These are phyloP conservation scores for Gallirallus australis DNA, from an alignment of 2,797 vertebrate species.

Conservation along the genomic window DNA sequence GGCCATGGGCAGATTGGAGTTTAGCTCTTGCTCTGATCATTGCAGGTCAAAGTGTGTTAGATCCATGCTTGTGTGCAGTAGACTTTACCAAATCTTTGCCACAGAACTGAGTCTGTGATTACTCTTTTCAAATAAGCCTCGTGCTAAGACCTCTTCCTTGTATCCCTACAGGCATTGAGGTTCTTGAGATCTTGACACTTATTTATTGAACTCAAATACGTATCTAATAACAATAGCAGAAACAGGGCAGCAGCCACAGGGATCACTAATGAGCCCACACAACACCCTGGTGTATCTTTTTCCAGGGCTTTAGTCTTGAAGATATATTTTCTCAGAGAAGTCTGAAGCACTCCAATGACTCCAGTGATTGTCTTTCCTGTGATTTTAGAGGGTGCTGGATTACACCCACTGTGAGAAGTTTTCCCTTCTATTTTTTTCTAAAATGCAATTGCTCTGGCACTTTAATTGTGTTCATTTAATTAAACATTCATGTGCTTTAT, in stretches of 20 bases:
- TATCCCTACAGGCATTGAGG: neutral
- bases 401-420: neutral
- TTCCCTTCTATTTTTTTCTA: neutral
- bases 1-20: fast-evolving
- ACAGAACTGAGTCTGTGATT: neutral
- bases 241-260: neutral
- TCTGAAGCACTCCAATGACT: neutral
- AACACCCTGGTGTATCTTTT: neutral
- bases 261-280: neutral
- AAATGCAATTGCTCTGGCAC: neutral
- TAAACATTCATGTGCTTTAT: neutral
- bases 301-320: neutral
- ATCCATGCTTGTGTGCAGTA: neutral
- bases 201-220: neutral
- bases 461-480: neutral
- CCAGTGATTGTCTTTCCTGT: neutral
- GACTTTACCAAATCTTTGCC: neutral
- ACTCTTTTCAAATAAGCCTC: neutral
- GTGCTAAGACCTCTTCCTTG: neutral
- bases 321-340: neutral
- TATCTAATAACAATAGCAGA: neutral
- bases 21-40: neutral
- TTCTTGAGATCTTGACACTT: neutral
- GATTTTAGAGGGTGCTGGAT: neutral
- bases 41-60: neutral